Evolutionary conservation across 2,888 invertebrate species (phyloP), one percentile per base, ranked within the genome.

Genomic region (Aleiodes alternator): DNA sequence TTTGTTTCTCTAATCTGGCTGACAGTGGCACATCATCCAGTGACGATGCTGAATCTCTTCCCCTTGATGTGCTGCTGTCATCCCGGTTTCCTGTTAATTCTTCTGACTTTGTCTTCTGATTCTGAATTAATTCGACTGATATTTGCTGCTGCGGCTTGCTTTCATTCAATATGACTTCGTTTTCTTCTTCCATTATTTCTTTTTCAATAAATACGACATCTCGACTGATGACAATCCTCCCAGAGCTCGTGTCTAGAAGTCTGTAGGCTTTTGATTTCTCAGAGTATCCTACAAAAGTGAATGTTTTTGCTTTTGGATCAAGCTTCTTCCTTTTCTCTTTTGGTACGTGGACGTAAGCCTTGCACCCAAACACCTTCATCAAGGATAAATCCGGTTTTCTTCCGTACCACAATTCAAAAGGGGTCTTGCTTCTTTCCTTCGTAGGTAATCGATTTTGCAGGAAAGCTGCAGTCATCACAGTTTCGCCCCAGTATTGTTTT

Each of bases 401-500:
- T n/a, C 57, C 57, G 16, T 69, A 29, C 72, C 72, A 76, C 8
- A 69, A 38, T 53, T 76, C 69, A 59, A 23, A 69, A 12, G 72
- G 68, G 14, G 76, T 76, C 12, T 16, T 16, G 16, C 3, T 29
- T 57, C 16, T 29, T 4, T 50, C 8, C 55, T n/a, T 72, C 1
- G 71, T 75, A 11, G 70, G 76, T 14, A 70, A 50, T 23, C 81
- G 55, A 61, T 85, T 84, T 71, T 82, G 80, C 29, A 82, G 61
- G 61, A 82, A 80, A 59, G 78, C 72, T n/a, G 82, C 84, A 11
- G 81, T 80, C 29, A 71, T 75, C 1, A 82, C 78, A 14, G 86
- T 83, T 74, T 86, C 85, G 23, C 81, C 83, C 83, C 84, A 86
- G 71, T 84, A 82, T 12, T 50, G 66, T 5, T 79, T 59, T 9